These are phyloP conservation scores for Squalus acanthias DNA, from an alignment of 2,797 vertebrate species.

Conservation along the genomic window DNA sequence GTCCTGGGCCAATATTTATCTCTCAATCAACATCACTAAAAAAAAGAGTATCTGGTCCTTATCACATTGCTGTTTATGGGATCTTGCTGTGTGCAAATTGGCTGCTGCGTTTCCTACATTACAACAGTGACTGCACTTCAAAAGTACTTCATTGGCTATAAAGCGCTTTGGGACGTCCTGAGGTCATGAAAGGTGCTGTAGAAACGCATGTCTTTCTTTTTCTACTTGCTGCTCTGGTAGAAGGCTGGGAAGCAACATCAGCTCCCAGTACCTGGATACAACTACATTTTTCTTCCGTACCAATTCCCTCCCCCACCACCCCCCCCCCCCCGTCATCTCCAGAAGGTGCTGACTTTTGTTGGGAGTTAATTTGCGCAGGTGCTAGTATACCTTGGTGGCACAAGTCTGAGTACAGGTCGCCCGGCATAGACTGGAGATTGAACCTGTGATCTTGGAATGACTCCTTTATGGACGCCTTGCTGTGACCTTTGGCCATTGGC, in stretches of 20 bases:
- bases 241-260: not conserved
- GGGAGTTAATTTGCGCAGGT: not conserved
- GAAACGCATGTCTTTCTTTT: not conserved
- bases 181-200: not conserved
- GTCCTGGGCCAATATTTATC: not conserved
- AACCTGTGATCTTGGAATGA: not conserved
- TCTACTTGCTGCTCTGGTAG: not conserved
- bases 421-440: too few relatives aligned
- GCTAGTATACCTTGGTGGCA: not conserved
- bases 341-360: not conserved
- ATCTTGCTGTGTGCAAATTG: not conserved
- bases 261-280: not conserved
- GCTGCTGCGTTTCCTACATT: not conserved
- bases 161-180: not conserved
- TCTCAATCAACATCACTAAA: not conserved
- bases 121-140: too few relatives aligned
- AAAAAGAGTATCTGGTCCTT: not conserved
- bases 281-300: not conserved
- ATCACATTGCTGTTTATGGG: not conserved
- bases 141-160: not conserved
- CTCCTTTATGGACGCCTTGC: not conserved
- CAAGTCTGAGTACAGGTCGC: not conserved
- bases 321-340: too few relatives aligned
- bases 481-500: not conserved
- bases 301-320: not conserved